phyloP scores from a whole-genome alignment of 2,797 vertebrate genomes.

The Paratrypauchen microcephalus region DNA sequence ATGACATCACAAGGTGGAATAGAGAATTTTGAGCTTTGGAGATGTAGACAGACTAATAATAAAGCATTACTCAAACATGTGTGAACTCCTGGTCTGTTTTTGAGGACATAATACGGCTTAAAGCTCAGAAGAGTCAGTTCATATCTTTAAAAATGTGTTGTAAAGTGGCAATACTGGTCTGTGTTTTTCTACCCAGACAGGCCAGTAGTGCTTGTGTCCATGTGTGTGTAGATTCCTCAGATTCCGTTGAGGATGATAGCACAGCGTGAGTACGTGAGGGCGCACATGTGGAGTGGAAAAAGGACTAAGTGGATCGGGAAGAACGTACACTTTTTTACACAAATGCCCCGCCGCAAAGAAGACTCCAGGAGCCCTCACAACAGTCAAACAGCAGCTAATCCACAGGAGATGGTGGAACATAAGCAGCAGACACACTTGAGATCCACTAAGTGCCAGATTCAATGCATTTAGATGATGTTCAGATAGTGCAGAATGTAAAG shows the following conservation, averaged over 20 bases:
- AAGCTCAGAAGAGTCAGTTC: too few species aligned
- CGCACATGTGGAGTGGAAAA: slow-evolving; percentile 29
- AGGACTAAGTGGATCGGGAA: slow-evolving; percentile 22
- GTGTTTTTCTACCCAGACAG: slow-evolving; percentile 1
- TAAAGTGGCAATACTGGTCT: not conserved
- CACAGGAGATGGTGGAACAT: slow-evolving; percentile 60
- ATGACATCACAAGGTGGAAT: too few species aligned
- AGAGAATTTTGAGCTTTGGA: too few species aligned
- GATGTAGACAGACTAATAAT: too few species aligned
- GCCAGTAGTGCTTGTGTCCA: not conserved
- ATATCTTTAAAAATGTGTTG: not conserved
- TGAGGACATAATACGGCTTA: too few species aligned
- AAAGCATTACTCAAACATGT: too few species aligned
- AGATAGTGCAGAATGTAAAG: slow-evolving; percentile 17
- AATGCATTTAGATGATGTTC: not conserved
- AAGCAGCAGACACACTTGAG: slow-evolving; percentile 25
- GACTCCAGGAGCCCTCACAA: slow-evolving; percentile 55
- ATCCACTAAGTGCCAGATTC: not conserved
- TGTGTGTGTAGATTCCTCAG: slow-evolving; percentile 23
- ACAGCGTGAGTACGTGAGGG: slow-evolving; percentile 12
- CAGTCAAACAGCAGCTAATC: slow-evolving; percentile 50
- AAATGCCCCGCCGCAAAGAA: slow-evolving; percentile 35
- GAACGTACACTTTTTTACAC: slow-evolving; percentile 45
- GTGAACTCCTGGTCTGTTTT: too few species aligned
- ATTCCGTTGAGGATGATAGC: slow-evolving; percentile 38